Evolutionary conservation across 2,113 vertebrate species (phyloP).

Genomic region (Coryphaenoides rupestris): DNA sequence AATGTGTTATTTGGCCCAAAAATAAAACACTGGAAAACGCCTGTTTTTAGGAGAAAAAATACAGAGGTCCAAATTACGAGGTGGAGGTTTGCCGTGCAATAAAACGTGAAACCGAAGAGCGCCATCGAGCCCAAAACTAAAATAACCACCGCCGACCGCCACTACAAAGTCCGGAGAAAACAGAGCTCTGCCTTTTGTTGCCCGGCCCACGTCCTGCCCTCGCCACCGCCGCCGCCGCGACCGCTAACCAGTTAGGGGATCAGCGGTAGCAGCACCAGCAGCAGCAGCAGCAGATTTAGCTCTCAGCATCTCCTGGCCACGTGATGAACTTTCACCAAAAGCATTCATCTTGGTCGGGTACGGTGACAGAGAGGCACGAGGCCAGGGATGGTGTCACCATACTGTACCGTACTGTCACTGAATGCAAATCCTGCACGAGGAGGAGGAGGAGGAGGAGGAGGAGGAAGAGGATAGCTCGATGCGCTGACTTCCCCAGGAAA

Average conservation of each 20-base stretch:
- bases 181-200: conserved; percentile 6
- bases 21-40: background rate
- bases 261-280: conserved; percentile 13
- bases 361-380: background rate
- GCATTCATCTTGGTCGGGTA: background rate
- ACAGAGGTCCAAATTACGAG: conserved; percentile 2
- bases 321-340: conserved; percentile 11
- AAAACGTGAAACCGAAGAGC: conserved; percentile 18
- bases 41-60: conserved; percentile 9
- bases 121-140: background rate
- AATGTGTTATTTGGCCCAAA: background rate
- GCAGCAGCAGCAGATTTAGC: no score
- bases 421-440: conserved; percentile 3
- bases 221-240: conserved; percentile 22
- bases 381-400: no score
- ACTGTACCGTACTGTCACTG: background rate
- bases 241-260: conserved; percentile 21
- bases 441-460: background rate
- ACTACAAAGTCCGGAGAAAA: conserved; percentile 6
- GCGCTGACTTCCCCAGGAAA: conserved; percentile 3
- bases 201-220: background rate
- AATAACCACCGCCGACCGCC: background rate
- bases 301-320: conserved; percentile 7
- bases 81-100: background rate
- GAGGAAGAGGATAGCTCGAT: background rate